Conservation (phyloP, 2,113 vertebrate genomes). For the Oceanites oceanicus region DNA sequence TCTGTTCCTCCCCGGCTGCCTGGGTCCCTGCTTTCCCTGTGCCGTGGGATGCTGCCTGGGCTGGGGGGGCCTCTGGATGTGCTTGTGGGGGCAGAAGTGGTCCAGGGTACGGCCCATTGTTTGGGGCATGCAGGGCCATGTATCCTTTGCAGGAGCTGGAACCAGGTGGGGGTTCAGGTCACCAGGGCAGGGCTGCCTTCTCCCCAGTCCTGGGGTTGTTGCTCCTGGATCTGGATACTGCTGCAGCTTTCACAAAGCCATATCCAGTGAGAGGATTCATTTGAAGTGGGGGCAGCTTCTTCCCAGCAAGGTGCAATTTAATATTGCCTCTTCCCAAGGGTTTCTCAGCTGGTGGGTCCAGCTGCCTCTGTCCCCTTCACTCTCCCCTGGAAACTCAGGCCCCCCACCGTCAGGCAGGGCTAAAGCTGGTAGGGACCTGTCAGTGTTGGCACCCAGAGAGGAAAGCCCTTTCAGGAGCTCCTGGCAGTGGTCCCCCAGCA, state of each 20-base stretch:
- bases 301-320: fast-evolving
- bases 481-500: background rate
- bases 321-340: background rate
- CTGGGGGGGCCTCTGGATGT: too few relatives aligned
- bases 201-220: background rate
- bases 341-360: background rate
- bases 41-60: fast-evolving
- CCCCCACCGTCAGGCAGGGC: background rate
- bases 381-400: background rate
- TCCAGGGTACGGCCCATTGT: fast-evolving
- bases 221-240: background rate
- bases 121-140: fast-evolving
- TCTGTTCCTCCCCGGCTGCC: slow-evolving; percentile 55
- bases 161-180: background rate
- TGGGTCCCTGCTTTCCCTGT: background rate
- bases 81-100: background rate
- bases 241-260: background rate
- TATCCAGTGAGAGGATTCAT: fast-evolving
- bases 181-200: background rate
- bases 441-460: background rate
- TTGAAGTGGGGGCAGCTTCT: background rate
- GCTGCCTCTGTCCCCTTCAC: background rate
- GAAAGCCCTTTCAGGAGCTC: background rate
- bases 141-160: background rate
- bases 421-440: background rate